Base-by-base conservation (phyloP, 2,797 vertebrate species). In the Rachycentron canadum region DNA sequence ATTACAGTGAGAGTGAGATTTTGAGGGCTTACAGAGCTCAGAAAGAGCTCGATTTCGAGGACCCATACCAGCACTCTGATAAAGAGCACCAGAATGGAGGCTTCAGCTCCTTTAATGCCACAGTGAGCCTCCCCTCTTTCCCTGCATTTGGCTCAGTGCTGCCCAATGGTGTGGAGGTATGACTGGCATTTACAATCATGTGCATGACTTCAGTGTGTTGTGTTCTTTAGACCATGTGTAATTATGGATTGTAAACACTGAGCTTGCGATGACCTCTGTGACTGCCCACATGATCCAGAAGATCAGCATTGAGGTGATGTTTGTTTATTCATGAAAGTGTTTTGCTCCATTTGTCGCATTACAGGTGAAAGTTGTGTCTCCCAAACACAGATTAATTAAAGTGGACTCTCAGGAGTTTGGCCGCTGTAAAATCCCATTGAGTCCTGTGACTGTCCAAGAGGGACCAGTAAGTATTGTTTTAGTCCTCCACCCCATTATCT, bases 1-100 rank as follows among this genome's bases (percentile, higher is more conserved):
- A 98, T 89, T 98, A 98, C 93, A 96, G 93, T 0, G 97, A 98
- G 70, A 97, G 97, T 40, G 97, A 97, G 83, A 96, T 97, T 81
- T 88, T 97, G 41, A 92, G 95, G 83, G 97, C 97, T 12, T 98
- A 98, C 86, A 92, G 96, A 10, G 95, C 93, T 52, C 97, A 98
- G 88, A 98, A 97, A 76, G 94, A 95, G 38, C 86, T 97, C 69
- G 97, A 98, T 69, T 98, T 98, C 12, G 97, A 98, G 77, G 97
- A 98, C 78, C 97, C 97, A 0, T 98, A 98, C 65, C 95, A 96
- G 78, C 95, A 94, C 43, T 73, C 91, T 0, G 94, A 95, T 0
- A 89, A 92, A 82, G 95, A 94, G 80, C 76, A 58, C 1, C 92
- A 92, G 53, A 94, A 94, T 91, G 93, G 94, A 0, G 66, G 83